These are phyloP conservation scores for Drosophila willistoni DNA, from an alignment of 1,140 invertebrate species.

Conservation along the genomic window DNA sequence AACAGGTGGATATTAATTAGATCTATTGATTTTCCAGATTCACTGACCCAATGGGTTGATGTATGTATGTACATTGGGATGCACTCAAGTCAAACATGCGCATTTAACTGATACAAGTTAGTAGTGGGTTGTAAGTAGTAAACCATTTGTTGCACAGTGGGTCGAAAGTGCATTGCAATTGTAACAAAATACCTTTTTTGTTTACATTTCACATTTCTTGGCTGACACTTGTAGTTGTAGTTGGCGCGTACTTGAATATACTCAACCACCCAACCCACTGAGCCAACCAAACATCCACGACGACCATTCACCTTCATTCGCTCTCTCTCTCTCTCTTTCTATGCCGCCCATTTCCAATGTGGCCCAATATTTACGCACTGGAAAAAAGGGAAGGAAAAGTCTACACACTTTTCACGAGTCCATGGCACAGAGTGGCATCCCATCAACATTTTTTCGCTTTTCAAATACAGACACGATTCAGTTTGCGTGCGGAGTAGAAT, in stretches of 20 bases:
- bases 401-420: slow-evolving; percentile 68
- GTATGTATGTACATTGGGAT: not conserved
- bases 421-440: slow-evolving; percentile 41
- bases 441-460: slow-evolving; percentile 63
- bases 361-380: slow-evolving; percentile 72
- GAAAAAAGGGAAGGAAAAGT: slow-evolving; percentile 64
- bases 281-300: not conserved
- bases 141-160: slow-evolving; percentile 53
- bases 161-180: slow-evolving; percentile 35
- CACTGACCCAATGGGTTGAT: slow-evolving; percentile 5
- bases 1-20: slow-evolving; percentile 18
- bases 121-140: slow-evolving; percentile 5
- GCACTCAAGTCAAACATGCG: slow-evolving; percentile 25
- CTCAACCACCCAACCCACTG: not conserved
- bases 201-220: slow-evolving; percentile 58
- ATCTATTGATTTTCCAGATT: slow-evolving; percentile 64
- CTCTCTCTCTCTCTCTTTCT: not conserved
- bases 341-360: slow-evolving; percentile 3
- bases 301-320: not conserved
- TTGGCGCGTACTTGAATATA: slow-evolving; percentile 21
- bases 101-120: slow-evolving; percentile 19
- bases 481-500: slow-evolving; percentile 78
- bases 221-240: slow-evolving; percentile 29
- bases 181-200: slow-evolving; percentile 48
- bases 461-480: slow-evolving; percentile 82